Evolutionary conservation across 37 sponge, comb jelly and placozoan genomes (phyloP).

Genomic region (Cliona cf. orientalis): DNA sequence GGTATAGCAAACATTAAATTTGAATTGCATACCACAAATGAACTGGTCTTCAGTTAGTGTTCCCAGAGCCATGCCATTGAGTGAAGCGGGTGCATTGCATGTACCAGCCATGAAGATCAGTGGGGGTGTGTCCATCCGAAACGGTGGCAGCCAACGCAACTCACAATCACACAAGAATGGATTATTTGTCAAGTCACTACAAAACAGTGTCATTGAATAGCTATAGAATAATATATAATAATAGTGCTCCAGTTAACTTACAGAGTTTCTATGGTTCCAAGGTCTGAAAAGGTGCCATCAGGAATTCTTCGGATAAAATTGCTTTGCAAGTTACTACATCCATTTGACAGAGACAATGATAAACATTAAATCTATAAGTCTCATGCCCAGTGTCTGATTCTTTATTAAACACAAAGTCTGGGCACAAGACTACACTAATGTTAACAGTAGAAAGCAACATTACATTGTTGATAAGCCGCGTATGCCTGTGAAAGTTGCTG

Average conservation of each 20-base stretch:
- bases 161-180: constrained; percentile 52
- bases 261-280: background rate
- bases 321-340: constrained; percentile 1
- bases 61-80: background rate
- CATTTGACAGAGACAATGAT: background rate
- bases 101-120: background rate
- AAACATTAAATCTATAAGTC: no score
- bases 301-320: constrained; percentile 18
- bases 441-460: no score
- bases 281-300: constrained; percentile 9
- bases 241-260: background rate
- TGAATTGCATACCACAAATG: constrained; percentile 11
- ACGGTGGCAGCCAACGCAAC: constrained; percentile 49
- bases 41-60: constrained; percentile 8
- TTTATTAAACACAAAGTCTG: background rate
- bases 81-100: background rate
- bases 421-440: no score
- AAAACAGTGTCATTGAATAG: background rate
- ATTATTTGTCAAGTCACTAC: constrained; percentile 28
- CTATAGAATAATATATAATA: background rate
- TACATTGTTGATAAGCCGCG: background rate
- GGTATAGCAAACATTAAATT: background rate
- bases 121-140: background rate
- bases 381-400: background rate
- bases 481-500: constrained; percentile 15